Evolutionary conservation across 2,113 vertebrate genomes (phyloP), one percentile per base, ranked within the genome.

Genomic region (Pelodiscus sinensis): DNA sequence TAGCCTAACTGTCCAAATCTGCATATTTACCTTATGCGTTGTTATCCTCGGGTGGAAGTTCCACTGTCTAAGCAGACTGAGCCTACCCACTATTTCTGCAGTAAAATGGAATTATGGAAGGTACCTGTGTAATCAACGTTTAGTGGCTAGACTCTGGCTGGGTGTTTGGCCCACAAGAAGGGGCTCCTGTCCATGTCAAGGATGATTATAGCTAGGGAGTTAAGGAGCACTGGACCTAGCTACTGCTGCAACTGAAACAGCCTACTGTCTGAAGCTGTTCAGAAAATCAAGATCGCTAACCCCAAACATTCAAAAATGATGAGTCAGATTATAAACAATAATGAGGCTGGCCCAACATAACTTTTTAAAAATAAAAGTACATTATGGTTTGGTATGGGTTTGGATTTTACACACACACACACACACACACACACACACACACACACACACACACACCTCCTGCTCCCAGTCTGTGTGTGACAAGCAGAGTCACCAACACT

Each of bases 371-470:
- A 62, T 25, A 62, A 62, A 62, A 62, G 27, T 38, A 38, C 19
- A n/a, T 77, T 35, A 38, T 22, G 35, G 2, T 77, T 77, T 38
- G 44, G 73, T 62, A 25, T 12, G 25, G 11, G 54, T 91, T 57
- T 31, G 71, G 3, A 18, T 14, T 88, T 86, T 25, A 44, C 4
- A 44, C 44, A 44, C 44, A 44, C 44, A 5, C 6, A 44, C 44
- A 5, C 44, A 44, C 44, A 6, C 38, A 29, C 73, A 80, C n/a
- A 3, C 1, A 2, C 12, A 2, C 4, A 2, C 1, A 38, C 44
- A 21, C 35, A 65, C 2, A 0, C 1, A 1, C 12, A 3, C 5
- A 2, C 1, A 38, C 52, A 27, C 50, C 16, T 5, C 27, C 21
- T 22, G 19, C 15, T 5, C 71, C 8, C 16, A n/a, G 68, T 19